Base-by-base conservation (phyloP, 2,113 vertebrate genomes). In the Passerina amoena region DNA sequence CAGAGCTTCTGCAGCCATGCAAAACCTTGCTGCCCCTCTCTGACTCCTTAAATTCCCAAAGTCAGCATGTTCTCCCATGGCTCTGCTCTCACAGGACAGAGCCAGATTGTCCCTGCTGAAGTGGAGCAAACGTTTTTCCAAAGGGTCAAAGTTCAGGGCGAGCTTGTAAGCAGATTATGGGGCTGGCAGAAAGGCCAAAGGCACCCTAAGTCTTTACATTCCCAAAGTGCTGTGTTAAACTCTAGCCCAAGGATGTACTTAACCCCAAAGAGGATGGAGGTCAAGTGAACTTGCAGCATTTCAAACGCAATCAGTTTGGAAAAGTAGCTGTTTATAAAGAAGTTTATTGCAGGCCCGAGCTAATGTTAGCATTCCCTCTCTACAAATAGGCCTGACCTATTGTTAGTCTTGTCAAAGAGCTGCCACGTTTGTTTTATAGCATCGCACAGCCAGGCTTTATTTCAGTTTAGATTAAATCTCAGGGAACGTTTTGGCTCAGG, bases 281-380 rank as follows among this genome's bases (percentile, higher is more conserved):
- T 97, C 97, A 97, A 98, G 96, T 90, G 96, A 97, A 94, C 96
- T 94, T 90, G 88, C 78, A 95, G 93, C 72, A 86, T 96, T 97
- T 96, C 75, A 91, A 91, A 90, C 64, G 20, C 94, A 96, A 95
- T 96, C 75, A 75, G 77, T 60, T 96, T 92, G 82, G 86, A 93
- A 83, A 94, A 87, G 77, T 38, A 71, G 65, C 88, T 87, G 91
- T 90, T 96, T 92, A 96, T 92, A 87, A 95, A 93, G 94, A 84
- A 95, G 71, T 48, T 12, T 81, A 77, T 92, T 94, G 90, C 81
- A 94, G 61, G 57, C 28, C 57, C 82, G 47, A 92, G 77, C 85
- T 90, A 87, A 91, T 86, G 86, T 92, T 82, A 88, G 85, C 86
- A 57, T 94, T 94, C 82, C 47, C 83, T 92, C 60, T 88, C 84